phyloP scores from a whole-genome alignment of 2,888 invertebrate species.

The Agrypnus murinus region DNA sequence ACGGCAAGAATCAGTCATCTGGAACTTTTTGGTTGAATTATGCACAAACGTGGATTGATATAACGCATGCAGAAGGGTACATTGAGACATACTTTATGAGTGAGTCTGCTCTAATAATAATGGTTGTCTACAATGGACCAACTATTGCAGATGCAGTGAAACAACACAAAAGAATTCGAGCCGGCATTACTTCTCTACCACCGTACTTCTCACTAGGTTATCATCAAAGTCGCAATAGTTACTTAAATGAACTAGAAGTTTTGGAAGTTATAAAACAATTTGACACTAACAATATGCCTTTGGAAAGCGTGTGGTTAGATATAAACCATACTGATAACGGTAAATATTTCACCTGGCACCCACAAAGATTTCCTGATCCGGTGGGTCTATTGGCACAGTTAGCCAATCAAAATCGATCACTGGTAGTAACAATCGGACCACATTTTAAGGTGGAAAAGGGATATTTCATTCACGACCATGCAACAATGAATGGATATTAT shows the following conservation, averaged over 20 bases:
- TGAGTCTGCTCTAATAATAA: constrained; percentile 94
- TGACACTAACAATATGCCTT: constrained; percentile 91
- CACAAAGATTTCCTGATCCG: constrained; percentile 87
- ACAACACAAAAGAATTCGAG: constrained; percentile 88
- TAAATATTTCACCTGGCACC: constrained; percentile 98
- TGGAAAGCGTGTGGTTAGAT: constrained; percentile 98
- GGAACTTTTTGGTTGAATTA: constrained; percentile 97
- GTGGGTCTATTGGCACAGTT: constrained; percentile 90
- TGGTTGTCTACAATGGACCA: constrained; percentile 91
- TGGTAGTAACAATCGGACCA: constrained; percentile 96
- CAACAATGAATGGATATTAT: constrained; percentile 84
- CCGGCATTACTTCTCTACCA: constrained; percentile 90
- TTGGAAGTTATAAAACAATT: constrained; percentile 85
- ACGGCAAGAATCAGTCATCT: constrained; percentile 83
- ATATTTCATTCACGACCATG: constrained; percentile 91
- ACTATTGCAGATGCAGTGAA: constrained; percentile 85
- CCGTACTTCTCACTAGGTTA: constrained; percentile 92
- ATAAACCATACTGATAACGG: constrained; percentile 98
- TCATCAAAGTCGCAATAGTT: constrained; percentile 91
- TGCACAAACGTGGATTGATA: constrained; percentile 97
- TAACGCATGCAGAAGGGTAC: constrained; percentile 78
- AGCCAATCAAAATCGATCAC: constrained; percentile 87
- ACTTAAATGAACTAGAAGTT: constrained; percentile 95
- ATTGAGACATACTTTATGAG: constrained; percentile 89
- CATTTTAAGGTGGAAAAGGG: constrained; percentile 93